Evolutionary conservation across 2,113 vertebrate genomes (phyloP).

Genomic region (Nerophis lumbriciformis): DNA sequence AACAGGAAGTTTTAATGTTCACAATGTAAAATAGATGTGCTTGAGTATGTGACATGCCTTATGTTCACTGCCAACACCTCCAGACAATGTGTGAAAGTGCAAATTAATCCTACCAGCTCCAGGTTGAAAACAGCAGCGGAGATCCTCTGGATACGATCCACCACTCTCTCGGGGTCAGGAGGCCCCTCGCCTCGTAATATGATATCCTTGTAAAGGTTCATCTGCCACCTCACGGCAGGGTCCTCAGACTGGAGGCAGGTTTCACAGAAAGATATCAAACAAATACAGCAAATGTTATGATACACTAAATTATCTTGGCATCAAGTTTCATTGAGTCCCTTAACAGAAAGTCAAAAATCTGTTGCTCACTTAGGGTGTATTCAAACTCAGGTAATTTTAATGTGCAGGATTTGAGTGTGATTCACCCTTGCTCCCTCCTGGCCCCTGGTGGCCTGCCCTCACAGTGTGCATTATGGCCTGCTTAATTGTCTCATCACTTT

Average conservation of each 20-base stretch:
- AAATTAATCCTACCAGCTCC: conserved; percentile 71
- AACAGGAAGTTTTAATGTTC: background rate
- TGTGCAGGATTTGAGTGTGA: too few relatives aligned
- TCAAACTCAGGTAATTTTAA: too few relatives aligned
- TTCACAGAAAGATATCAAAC: conserved; percentile 1
- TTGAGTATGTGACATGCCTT: background rate
- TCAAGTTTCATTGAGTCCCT: too few relatives aligned
- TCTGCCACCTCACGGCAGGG: conserved; percentile 94
- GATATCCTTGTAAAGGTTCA: conserved; percentile 93
- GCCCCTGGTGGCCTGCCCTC: too few relatives aligned
- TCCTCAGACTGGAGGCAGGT: conserved; percentile 82
- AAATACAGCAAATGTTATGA: background rate
- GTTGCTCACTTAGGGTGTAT: too few relatives aligned
- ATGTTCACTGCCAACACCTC: background rate
- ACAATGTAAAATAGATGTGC: too few relatives aligned
- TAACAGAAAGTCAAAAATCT: too few relatives aligned
- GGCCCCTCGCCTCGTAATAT: conserved; percentile 79
- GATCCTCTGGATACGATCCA: conserved; percentile 94
- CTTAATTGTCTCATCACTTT: too few relatives aligned
- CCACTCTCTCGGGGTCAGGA: conserved; percentile 80
- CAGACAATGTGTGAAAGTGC: background rate
- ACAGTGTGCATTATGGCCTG: too few relatives aligned
- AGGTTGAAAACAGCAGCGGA: conserved; percentile 94
- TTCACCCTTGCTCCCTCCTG: too few relatives aligned
- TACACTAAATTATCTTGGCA: background rate